Percentiles rank a stretch among this genome's conserved stretches.
Conservation (phyloP, 2,113 vertebrate genomes). For the Coregonus clupeaformis region DNA sequence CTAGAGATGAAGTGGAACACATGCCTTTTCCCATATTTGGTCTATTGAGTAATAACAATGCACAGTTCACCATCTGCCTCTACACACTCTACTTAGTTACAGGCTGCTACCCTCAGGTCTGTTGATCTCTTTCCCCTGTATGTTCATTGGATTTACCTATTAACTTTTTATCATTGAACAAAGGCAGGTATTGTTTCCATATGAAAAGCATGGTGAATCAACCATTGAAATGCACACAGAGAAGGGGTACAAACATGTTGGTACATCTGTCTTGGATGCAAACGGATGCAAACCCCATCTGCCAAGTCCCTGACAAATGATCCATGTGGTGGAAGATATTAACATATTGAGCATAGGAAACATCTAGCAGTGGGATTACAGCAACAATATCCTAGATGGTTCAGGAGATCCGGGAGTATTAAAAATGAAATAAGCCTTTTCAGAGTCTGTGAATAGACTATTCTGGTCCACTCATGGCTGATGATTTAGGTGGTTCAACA, state of each 20-base stretch:
- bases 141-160: constrained; percentile 18
- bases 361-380: constrained; percentile 64
- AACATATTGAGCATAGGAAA: constrained; percentile 66
- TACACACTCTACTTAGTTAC: constrained; percentile 28
- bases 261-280: constrained; percentile 59
- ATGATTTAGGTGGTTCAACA: constrained; percentile 63
- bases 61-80: constrained; percentile 41
- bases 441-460: constrained; percentile 38
- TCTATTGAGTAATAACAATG: constrained; percentile 55
- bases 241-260: constrained; percentile 41
- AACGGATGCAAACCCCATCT: constrained; percentile 50
- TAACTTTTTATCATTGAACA: constrained; percentile 10
- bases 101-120: constrained; percentile 22
- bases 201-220: constrained; percentile 22
- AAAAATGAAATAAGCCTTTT: constrained; percentile 66
- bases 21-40: constrained; percentile 53
- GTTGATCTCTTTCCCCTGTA: constrained; percentile 13
- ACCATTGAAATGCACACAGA: constrained; percentile 49
- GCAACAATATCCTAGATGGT: constrained; percentile 54
- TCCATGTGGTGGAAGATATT: constrained; percentile 61
- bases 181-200: constrained; percentile 30
- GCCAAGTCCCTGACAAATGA: constrained; percentile 57
- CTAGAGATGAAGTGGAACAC: constrained; percentile 31
- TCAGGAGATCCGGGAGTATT: constrained; percentile 56
- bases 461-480: constrained; percentile 44